Evolutionary conservation across 2,113 vertebrate genomes (phyloP), one percentile per base, ranked within the genome.

Genomic region (Gallinago paraguaiae): DNA sequence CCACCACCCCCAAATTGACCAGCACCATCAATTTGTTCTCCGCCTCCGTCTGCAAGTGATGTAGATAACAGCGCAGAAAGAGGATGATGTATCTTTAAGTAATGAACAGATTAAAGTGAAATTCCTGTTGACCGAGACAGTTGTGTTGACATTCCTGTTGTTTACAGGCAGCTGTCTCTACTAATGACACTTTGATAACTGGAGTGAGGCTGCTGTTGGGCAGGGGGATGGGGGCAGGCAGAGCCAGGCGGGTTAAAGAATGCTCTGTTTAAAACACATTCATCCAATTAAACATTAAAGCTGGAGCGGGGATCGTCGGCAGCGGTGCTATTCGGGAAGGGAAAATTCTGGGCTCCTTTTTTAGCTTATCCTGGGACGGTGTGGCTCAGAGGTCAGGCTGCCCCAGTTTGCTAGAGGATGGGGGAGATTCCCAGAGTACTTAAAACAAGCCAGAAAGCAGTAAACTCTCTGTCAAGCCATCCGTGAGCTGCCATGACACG

Each of bases 151-250:
- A 96, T 96, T 97, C 88, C 92, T 94, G 90, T 97, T 98, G 97
- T 97, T 98, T 97, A 97, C 97, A 96, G 88, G 96, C 97, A 96
- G 97, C 98, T 98, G 97, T 96, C 97, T 97, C 94, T 63, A 59
- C 91, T 98, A 97, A 97, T 95, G 97, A 97, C 96, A 96, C 97
- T 96, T 97, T 92, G 98, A 98, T 98, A 98, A 98, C 96, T 92
- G 43, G 81, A 80, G 97, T 68, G 94, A 95, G 96, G 92, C 90
- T 94, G 95, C 95, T 97, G 97, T 67, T 96, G 80, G 43, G 89
- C 82, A 89, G 93, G 88, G 93, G 93, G 89, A 64, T 67, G 92
- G 95, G 93, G 93, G 35, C 76, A 94, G 87, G 68, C 93, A 88
- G 93, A 92, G 92, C 92, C 91, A 87, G 76, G 43, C 28, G 86